Percentiles rank a stretch among this genome's conserved stretches.
Conservation (phyloP, 1,140 invertebrate genomes). For the Bilobella aurantiaca region DNA sequence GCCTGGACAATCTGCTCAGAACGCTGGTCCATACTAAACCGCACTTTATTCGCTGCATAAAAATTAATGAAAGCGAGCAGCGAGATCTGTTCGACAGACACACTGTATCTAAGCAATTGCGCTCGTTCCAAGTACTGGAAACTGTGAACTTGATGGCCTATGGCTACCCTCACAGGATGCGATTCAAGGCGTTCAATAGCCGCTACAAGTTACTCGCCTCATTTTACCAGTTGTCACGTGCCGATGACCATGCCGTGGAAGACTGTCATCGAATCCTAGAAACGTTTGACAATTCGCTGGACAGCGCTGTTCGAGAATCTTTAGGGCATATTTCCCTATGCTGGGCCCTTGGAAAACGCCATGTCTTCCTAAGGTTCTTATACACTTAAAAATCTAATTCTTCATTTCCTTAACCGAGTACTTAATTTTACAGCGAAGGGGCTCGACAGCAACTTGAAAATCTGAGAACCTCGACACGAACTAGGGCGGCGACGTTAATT, state of each 20-base stretch:
- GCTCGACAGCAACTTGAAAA: slow-evolving; percentile 79
- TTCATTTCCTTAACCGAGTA: neutral
- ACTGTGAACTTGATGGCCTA: slow-evolving; percentile 86
- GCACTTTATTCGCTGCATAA: slow-evolving; percentile 84
- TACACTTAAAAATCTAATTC: neutral
- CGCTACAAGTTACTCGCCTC: slow-evolving; percentile 72
- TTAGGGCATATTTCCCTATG: slow-evolving; percentile 50
- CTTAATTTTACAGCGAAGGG: slow-evolving; percentile 62
- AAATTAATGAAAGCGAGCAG: slow-evolving; percentile 66
- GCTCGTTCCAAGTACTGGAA: slow-evolving; percentile 83
- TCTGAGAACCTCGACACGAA: slow-evolving; percentile 60
- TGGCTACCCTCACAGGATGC: slow-evolving; percentile 85
- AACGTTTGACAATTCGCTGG: slow-evolving; percentile 43
- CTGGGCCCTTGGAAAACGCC: slow-evolving; percentile 83
- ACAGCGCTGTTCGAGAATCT: slow-evolving; percentile 37
- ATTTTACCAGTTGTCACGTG: slow-evolving; percentile 57
- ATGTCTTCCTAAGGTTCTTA: slow-evolving; percentile 66
- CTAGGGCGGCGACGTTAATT: slow-evolving; percentile 61
- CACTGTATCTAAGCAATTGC: slow-evolving; percentile 70
- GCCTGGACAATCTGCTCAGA: slow-evolving; percentile 78
- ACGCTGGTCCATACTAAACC: slow-evolving; percentile 84
- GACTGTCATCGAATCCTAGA: slow-evolving; percentile 69
- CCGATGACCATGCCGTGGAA: slow-evolving; percentile 68
- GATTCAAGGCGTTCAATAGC: slow-evolving; percentile 84
- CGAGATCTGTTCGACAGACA: slow-evolving; percentile 66